phyloP scores from a whole-genome alignment of 2,888 invertebrate genomes.

The Kuschelorhynchus macadamiae region DNA sequence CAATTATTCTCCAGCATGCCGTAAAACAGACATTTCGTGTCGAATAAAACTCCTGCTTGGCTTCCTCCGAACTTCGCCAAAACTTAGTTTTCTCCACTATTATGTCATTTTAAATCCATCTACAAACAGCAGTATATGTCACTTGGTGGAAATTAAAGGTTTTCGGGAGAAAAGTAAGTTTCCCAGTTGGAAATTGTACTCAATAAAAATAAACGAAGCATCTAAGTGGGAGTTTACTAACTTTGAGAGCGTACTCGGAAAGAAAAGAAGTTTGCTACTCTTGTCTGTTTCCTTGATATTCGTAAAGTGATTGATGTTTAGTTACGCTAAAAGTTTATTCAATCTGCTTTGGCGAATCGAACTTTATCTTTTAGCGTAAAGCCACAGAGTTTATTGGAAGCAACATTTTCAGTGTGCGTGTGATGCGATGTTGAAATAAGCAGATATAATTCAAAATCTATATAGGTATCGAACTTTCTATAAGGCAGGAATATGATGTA shows the following conservation, averaged over 20 bases:
- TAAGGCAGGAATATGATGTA: too few relatives aligned
- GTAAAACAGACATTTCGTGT: too few relatives aligned
- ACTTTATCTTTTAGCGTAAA: slow-evolving; percentile 1
- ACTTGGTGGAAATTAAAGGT: slow-evolving; percentile 10
- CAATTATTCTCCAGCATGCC: too few relatives aligned
- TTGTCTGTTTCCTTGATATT: slow-evolving; percentile 29
- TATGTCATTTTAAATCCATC: slow-evolving; percentile 5
- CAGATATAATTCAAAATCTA: too few relatives aligned
- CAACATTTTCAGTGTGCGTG: not conserved
- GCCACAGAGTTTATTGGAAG: not conserved
- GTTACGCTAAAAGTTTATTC: slow-evolving; percentile 35
- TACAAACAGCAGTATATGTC: slow-evolving; percentile 11
- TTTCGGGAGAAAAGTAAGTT: slow-evolving; percentile 8
- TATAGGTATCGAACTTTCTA: too few relatives aligned
- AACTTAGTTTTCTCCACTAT: not conserved
- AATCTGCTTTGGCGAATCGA: slow-evolving; percentile 19
- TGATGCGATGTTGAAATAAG: too few relatives aligned
- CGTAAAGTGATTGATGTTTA: slow-evolving; percentile 41
- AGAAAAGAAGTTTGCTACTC: slow-evolving; percentile 36
- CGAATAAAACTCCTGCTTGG: not conserved
- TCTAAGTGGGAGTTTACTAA: slow-evolving; percentile 34
- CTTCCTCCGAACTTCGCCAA: not conserved
- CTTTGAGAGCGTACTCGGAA: slow-evolving; percentile 28
- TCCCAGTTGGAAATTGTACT: slow-evolving; percentile 10
- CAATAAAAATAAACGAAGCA: slow-evolving; percentile 33